These are phyloP conservation scores for Gadus chalcogrammus DNA, from an alignment of 2,113 vertebrate genomes.

Conservation along the genomic window DNA sequence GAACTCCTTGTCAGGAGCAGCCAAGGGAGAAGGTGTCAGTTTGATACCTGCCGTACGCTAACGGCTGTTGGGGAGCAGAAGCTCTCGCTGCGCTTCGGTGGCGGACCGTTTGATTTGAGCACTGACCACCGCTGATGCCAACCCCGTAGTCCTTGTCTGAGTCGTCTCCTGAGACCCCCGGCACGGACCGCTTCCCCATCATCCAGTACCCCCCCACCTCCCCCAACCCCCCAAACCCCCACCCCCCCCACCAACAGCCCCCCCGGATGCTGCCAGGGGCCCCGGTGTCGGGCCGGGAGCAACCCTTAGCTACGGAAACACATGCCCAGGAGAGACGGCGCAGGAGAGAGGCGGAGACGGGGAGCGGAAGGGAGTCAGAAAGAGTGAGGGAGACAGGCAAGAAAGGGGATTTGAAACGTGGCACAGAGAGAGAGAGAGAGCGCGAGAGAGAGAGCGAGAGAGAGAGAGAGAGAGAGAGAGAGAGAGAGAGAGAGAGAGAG, in stretches of 20 bases:
- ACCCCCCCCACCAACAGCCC: slow-evolving; percentile 17
- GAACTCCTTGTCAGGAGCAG: slow-evolving; percentile 70
- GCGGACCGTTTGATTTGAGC: slow-evolving; percentile 63
- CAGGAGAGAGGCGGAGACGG: background rate
- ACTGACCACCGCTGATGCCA: slow-evolving; percentile 69
- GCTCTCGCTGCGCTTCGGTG: slow-evolving; percentile 65
- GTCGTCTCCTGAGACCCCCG: slow-evolving; percentile 54
- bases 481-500: slow-evolving; percentile 6
- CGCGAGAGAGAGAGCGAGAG: background rate
- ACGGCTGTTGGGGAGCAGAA: slow-evolving; percentile 67
- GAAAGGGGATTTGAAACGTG: no score
- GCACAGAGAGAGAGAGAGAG: background rate
- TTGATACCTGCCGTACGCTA: slow-evolving; percentile 61
- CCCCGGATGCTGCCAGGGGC: slow-evolving; percentile 15
- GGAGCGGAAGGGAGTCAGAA: background rate
- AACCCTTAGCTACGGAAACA: slow-evolving; percentile 21
- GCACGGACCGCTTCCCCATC: slow-evolving; percentile 34
- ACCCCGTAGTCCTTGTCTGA: slow-evolving; percentile 55
- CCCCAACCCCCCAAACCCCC: no score
- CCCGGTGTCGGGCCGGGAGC: background rate
- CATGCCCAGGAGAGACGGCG: background rate
- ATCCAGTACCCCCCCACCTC: background rate
- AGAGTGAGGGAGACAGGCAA: background rate
- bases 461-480: slow-evolving; percentile 3
- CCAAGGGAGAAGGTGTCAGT: slow-evolving; percentile 71